Conservation (phyloP, 2,113 vertebrate genomes). For the Ciconia maguari region DNA sequence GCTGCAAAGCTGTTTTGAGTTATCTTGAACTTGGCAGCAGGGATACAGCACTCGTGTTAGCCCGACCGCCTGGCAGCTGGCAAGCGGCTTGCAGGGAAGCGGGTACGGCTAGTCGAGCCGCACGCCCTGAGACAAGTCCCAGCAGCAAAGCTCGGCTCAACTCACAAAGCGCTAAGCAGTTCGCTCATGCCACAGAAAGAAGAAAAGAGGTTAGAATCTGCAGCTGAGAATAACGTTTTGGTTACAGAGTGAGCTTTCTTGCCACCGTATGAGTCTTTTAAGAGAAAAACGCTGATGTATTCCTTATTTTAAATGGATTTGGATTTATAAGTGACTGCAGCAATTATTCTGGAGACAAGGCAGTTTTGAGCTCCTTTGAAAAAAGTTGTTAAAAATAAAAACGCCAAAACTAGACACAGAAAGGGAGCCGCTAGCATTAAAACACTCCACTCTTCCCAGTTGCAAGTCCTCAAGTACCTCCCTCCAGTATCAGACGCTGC, state of each 20-base stretch:
- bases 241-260: neutral
- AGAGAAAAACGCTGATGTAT: neutral
- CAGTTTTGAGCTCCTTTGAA: neutral
- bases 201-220: neutral
- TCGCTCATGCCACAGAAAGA: neutral
- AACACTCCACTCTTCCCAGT: neutral
- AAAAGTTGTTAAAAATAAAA: neutral
- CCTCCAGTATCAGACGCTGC: neutral
- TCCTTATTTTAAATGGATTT: neutral
- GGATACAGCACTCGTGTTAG: fast-evolving
- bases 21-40: neutral
- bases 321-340: neutral
- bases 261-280: neutral
- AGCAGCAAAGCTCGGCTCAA: neutral
- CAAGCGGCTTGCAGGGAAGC: neutral
- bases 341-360: neutral
- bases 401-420: neutral
- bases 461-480: neutral
- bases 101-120: fast-evolving
- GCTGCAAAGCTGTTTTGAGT: neutral
- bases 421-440: neutral
- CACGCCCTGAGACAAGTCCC: neutral
- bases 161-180: fast-evolving
- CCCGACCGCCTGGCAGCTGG: neutral
- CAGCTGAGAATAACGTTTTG: neutral